Base-by-base conservation (phyloP, 2,113 vertebrate species). In the Neopipo cinnamomea region DNA sequence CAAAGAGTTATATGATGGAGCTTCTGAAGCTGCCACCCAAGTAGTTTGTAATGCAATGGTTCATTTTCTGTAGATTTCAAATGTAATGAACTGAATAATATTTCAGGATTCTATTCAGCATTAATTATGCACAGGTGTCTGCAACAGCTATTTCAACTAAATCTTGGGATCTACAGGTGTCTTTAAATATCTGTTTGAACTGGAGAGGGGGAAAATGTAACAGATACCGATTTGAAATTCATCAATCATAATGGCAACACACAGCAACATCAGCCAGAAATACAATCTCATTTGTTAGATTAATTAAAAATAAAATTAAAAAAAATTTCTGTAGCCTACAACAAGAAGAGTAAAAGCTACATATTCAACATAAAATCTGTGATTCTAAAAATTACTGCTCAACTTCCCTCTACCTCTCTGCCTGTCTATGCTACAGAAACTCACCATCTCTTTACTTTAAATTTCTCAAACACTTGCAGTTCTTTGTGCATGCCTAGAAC, bases 41-140 rank as follows among this genome's bases (percentile, higher is more conserved):
- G 42, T 65, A 93, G 14, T 86, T 85, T 59, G 12, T 6, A 85
- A 20, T 50, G 14, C 5, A 68, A 31, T 53, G 11, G 17, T 72
- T 94, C 49, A 31, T 95, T 82, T 88, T 85, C 79, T 18, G 22
- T 72, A 72, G 61, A 76, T 85, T 80, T 89, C 42, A 89, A 61
- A 55, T 42, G 39, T 46, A 91, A 88, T 61, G 41, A 93, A 85
- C 12, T 28, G 80, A 93, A 67, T 11, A 85, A 59, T 50, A 70
- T 70, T 85, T 85, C 76, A 84, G 44, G 31, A 3, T 82, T 88
- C 28, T 81, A 25, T 68, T 93, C 23, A 50, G 2, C 28, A 42
- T 88, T 49, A 91, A 62, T 77, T 92, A 73, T 39, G n/a, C 21
- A 53, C 28, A 76, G 16, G 8, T 92, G 49, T 66, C 79, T 85